Conservation (phyloP, 2,888 invertebrate species). For the Pimpla rufipes region DNA sequence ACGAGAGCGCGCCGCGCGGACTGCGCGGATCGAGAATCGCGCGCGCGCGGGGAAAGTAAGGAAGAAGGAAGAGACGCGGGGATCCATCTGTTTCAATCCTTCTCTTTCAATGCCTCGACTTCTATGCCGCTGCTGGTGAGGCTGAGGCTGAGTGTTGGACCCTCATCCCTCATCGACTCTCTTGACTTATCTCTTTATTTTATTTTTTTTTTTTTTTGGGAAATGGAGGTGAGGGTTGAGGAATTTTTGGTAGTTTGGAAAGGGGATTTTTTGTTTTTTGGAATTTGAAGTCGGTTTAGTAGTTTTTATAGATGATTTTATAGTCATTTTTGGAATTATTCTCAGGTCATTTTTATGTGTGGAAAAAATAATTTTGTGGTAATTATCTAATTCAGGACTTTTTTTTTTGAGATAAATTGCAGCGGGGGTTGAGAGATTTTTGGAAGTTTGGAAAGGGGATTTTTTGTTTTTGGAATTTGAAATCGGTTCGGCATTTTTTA, state of each 20-base stretch:
- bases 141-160: constrained; percentile 2
- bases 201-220: not conserved
- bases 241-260: too few species aligned
- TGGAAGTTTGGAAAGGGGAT: too few species aligned
- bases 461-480: too few species aligned
- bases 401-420: too few species aligned
- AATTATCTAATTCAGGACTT: too few species aligned
- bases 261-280: not conserved
- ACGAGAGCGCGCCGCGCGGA: too few species aligned
- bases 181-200: constrained; percentile 1
- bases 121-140: not conserved
- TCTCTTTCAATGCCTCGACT: constrained; percentile 4
- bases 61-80: constrained; percentile 13
- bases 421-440: too few species aligned
- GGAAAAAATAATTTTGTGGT: too few species aligned
- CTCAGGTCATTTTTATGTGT: too few species aligned
- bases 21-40: constrained; percentile 11
- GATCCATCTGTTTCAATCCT: constrained; percentile 26
- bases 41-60: constrained; percentile 49
- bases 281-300: not conserved
- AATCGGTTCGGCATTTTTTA: too few species aligned
- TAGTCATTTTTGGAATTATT: too few species aligned
- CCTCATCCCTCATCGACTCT: constrained; percentile 15
- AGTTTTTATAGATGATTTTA: not conserved
- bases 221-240: not conserved